These are phyloP conservation scores for Macaria notata DNA, from an alignment of 2,888 invertebrate genomes.

Conservation along the genomic window DNA sequence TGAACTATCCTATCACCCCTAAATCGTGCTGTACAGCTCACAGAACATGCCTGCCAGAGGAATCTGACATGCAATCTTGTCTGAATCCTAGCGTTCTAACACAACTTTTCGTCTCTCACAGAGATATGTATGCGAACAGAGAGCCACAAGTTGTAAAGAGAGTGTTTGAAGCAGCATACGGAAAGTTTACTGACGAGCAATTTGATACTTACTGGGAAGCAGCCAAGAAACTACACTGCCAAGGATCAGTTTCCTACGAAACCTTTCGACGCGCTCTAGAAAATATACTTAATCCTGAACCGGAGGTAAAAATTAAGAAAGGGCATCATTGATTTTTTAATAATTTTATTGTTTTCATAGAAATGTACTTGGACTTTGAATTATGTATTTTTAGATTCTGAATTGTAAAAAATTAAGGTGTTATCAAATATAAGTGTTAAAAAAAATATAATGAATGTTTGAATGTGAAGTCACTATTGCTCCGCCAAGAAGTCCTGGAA, in stretches of 20 bases:
- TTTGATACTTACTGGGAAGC: constrained; percentile 77
- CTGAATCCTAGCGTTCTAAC: constrained; percentile 61
- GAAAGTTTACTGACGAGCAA: constrained; percentile 68
- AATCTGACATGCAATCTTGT: constrained; percentile 60
- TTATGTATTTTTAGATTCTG: no score
- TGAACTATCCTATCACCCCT: constrained; percentile 62
- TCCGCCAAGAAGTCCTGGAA: constrained; percentile 53
- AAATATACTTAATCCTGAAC: constrained; percentile 1
- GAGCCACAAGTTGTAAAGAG: constrained; percentile 58
- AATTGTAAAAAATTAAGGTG: no score
- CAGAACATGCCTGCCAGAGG: constrained; percentile 56
- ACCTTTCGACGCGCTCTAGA: constrained; percentile 67
- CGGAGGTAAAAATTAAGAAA: neutral
- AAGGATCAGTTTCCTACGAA: constrained; percentile 79
- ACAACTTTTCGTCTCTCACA: constrained; percentile 56
- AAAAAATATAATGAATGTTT: no score
- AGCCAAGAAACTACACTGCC: constrained; percentile 72
- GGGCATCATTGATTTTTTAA: constrained; percentile 13
- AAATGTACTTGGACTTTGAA: no score
- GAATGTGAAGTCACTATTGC: neutral
- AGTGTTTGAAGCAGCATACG: constrained; percentile 79
- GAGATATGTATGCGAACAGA: constrained; percentile 65
- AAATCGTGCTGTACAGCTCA: constrained; percentile 51
- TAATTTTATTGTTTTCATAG: constrained; percentile 8
- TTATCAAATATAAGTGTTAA: no score